A percentile compares a stretch with the other conserved stretches of the same genome.
phyloP scores from a whole-genome alignment of 2,113 vertebrate genomes.

The Colius striatus region DNA sequence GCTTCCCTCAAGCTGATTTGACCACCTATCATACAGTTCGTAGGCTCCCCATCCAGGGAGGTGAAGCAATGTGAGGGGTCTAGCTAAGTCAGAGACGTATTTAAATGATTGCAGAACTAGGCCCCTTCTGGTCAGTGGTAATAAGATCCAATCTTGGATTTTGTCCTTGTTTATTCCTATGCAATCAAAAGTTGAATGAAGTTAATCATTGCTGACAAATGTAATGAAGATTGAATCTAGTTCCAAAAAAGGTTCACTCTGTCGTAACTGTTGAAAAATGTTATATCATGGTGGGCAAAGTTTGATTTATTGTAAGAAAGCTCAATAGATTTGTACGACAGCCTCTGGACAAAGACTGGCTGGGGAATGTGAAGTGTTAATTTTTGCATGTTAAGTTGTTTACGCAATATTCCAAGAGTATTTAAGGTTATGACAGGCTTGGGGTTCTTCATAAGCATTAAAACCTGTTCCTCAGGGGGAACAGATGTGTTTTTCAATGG shows the following conservation, averaged over 20 bases:
- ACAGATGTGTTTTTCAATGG: conserved; percentile 22
- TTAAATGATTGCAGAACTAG: neutral
- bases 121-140: neutral
- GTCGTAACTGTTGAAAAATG: neutral
- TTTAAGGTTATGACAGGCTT: conserved; percentile 1
- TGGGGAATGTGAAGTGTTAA: neutral
- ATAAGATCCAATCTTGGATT: neutral
- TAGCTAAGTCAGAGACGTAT: neutral
- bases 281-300: neutral
- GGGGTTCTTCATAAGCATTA: neutral
- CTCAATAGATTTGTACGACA: neutral
- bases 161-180: neutral
- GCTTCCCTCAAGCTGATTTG: neutral
- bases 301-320: neutral
- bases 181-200: neutral
- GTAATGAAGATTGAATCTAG: neutral
- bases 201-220: neutral
- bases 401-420: neutral
- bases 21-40: neutral
- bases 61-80: neutral
- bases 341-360: neutral
- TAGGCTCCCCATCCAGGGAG: neutral
- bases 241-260: neutral
- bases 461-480: neutral
- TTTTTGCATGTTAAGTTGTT: neutral